These are phyloP conservation scores for Drepana arcuata DNA, from an alignment of 1,140 invertebrate genomes.

Conservation along the genomic window DNA sequence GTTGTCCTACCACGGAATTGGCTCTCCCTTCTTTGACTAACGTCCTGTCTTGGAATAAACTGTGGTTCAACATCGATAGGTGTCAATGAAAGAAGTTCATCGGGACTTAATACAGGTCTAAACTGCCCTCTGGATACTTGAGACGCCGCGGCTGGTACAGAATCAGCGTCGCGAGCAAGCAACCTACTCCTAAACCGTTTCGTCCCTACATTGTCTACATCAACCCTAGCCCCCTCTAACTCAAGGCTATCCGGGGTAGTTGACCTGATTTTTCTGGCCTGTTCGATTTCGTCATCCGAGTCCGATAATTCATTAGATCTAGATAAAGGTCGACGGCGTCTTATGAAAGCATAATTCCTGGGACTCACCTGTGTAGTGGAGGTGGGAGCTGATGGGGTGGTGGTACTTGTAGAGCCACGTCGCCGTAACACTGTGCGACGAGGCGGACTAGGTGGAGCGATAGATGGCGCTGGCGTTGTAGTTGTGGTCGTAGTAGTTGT, in stretches of 20 bases:
- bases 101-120: constrained; percentile 27
- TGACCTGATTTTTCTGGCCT: constrained; percentile 57
- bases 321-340: constrained; percentile 53
- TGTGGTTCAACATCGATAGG: constrained; percentile 26
- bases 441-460: constrained; percentile 35
- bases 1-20: constrained; percentile 28
- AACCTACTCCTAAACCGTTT: constrained; percentile 36
- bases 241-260: constrained; percentile 66
- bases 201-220: constrained; percentile 13
- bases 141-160: constrained; percentile 44
- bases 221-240: constrained; percentile 22
- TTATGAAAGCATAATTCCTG: constrained; percentile 67
- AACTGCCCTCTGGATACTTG: constrained; percentile 36
- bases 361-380: constrained; percentile 68
- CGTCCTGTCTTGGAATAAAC: constrained; percentile 24
- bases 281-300: constrained; percentile 34
- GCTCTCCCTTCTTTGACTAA: constrained; percentile 19
- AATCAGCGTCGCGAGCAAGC: constrained; percentile 37
- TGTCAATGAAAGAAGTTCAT: constrained; percentile 42
- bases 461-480: constrained; percentile 39
- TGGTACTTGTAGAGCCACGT: constrained; percentile 43
- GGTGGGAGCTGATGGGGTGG: constrained; percentile 48
- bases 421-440: constrained; percentile 43
- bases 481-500: constrained; percentile 23
- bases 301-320: constrained; percentile 63